Evolutionary conservation across 2,888 invertebrate genomes (phyloP).

Genomic region (Ichneumon xanthorius): DNA sequence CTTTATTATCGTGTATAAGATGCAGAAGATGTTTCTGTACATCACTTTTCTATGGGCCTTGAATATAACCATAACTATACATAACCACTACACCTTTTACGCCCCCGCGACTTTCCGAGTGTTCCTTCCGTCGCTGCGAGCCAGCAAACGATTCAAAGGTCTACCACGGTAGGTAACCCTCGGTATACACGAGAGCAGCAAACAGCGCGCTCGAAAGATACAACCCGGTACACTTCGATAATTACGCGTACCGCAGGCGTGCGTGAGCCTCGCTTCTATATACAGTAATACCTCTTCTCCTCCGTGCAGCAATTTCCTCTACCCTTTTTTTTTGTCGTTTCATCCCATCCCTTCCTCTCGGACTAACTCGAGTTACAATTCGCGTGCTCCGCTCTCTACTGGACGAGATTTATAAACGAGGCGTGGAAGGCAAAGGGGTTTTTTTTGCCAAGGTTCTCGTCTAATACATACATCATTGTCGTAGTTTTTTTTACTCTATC

Average conservation of each 20-base stretch:
- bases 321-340: constrained; percentile 18
- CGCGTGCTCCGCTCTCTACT: constrained; percentile 53
- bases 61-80: not conserved
- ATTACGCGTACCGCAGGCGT: constrained; percentile 60
- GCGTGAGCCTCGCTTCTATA: constrained; percentile 55
- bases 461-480: constrained; percentile 38
- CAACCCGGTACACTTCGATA: constrained; percentile 60
- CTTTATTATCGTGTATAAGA: not conserved
- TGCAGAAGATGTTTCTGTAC: not conserved
- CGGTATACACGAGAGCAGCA: constrained; percentile 42
- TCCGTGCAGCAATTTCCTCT: constrained; percentile 23
- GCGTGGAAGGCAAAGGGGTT: constrained; percentile 52
- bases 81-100: constrained; percentile 32
- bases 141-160: constrained; percentile 48
- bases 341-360: constrained; percentile 37
- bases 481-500: constrained; percentile 10
- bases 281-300: constrained; percentile 32
- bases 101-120: constrained; percentile 29
- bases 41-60: not conserved
- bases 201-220: constrained; percentile 56
- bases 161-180: constrained; percentile 35
- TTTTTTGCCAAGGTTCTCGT: constrained; percentile 36
- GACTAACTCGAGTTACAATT: constrained; percentile 57
- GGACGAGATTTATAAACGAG: constrained; percentile 71
- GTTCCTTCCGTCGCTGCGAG: constrained; percentile 40